A percentile compares a stretch with the other conserved stretches of the same genome.
Evolutionary conservation across 1,140 invertebrate genomes (phyloP).

Genomic region (Whitmania pigra): DNA sequence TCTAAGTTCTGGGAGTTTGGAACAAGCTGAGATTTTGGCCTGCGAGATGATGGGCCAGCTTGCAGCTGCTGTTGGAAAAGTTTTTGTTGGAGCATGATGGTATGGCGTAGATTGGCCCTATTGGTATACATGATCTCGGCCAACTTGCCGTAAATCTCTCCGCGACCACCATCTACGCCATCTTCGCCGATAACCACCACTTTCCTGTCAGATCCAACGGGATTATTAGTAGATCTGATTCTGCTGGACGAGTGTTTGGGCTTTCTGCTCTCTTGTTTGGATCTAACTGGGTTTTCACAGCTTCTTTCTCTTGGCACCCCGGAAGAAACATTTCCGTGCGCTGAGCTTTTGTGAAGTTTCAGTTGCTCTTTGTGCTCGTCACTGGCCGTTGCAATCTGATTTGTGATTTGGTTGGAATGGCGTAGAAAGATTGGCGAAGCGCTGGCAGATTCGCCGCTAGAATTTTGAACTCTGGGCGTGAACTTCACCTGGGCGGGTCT

Average conservation of each 20-base stretch:
- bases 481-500: too few relatives aligned
- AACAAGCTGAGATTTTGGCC: neutral
- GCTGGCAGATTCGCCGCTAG: too few relatives aligned
- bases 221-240: neutral
- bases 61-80: slow-evolving; percentile 17
- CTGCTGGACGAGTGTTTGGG: neutral
- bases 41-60: neutral
- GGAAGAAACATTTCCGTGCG: too few relatives aligned
- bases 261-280: neutral
- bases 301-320: neutral
- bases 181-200: slow-evolving; percentile 2
- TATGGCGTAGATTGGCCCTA: slow-evolving; percentile 16
- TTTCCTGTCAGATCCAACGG: neutral
- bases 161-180: neutral
- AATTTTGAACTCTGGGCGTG: too few relatives aligned
- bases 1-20: neutral
- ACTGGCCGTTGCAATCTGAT: neutral
- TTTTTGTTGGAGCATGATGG: slow-evolving; percentile 18
- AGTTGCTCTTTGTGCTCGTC: neutral
- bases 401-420: too few relatives aligned
- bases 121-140: slow-evolving; percentile 19
- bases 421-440: too few relatives aligned
- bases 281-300: neutral
- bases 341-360: neutral
- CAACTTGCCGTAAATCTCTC: slow-evolving; percentile 10